Percentiles rank a stretch among this genome's conserved stretches.
These are phyloP conservation scores for Napeogenes sylphis DNA, from an alignment of 2,888 invertebrate genomes.

Conservation along the genomic window DNA sequence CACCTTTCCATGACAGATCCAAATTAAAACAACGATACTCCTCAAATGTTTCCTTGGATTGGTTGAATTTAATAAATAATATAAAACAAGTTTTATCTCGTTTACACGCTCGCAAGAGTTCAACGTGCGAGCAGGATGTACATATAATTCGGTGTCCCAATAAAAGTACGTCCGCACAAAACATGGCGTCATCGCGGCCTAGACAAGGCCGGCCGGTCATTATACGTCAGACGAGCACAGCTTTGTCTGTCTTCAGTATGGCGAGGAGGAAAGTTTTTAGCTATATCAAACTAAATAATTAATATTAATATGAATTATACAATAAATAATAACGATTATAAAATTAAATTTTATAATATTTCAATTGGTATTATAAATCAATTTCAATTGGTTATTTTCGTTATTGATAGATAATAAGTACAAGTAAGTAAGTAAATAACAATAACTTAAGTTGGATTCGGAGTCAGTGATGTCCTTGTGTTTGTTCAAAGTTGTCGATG, in stretches of 20 bases:
- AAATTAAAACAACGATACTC: not conserved
- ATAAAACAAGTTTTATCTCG: constrained; percentile 16
- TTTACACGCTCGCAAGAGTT: constrained; percentile 14
- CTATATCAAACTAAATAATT: not conserved
- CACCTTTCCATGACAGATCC: not conserved
- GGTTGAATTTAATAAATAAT: constrained; percentile 1
- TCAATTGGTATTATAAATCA: too few relatives aligned
- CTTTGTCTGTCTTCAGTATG: constrained; percentile 54
- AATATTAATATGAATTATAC: too few relatives aligned
- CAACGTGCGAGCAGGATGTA: constrained; percentile 50
- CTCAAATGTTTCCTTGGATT: not conserved
- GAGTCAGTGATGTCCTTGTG: constrained; percentile 62
- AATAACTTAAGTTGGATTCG: constrained; percentile 9
- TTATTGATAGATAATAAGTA: not conserved
- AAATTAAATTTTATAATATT: too few relatives aligned
- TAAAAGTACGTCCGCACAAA: constrained; percentile 67
- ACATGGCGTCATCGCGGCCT: constrained; percentile 76
- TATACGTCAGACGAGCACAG: constrained; percentile 64
- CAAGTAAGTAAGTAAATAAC: not conserved
- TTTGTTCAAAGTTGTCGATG: constrained; percentile 58
- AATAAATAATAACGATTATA: too few relatives aligned
- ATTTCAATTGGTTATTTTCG: not conserved
- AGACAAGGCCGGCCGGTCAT: constrained; percentile 77
- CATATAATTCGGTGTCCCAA: constrained; percentile 55
- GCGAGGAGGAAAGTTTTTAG: constrained; percentile 38